Conservation (phyloP, 2,113 vertebrate genomes). For the Psilopogon haemacephalus region DNA sequence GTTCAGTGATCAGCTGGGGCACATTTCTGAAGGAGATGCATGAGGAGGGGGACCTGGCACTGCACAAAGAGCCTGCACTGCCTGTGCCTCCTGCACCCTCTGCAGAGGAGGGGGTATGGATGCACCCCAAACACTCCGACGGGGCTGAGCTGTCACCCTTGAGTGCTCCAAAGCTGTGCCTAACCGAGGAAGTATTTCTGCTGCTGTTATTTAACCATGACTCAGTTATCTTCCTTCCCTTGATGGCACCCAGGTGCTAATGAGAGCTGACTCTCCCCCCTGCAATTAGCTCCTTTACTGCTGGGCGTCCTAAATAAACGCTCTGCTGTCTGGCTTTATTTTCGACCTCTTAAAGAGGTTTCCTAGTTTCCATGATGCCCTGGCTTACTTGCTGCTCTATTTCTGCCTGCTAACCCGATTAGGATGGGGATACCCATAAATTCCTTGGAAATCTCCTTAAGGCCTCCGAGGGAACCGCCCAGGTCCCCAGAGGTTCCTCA, state of each 20-base stretch:
- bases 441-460: background rate
- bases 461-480: background rate
- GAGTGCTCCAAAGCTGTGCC: background rate
- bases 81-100: accelerated
- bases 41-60: accelerated
- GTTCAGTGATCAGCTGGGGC: background rate
- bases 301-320: background rate
- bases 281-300: constrained; percentile 20
- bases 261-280: constrained; percentile 44
- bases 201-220: constrained; percentile 26
- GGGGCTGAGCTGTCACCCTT: background rate
- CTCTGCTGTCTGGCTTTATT: constrained; percentile 41
- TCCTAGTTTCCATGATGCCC: constrained; percentile 30
- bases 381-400: constrained; percentile 5
- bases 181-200: background rate
- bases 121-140: accelerated
- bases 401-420: constrained; percentile 16
- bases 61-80: accelerated
- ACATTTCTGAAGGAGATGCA: background rate
- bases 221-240: constrained; percentile 33
- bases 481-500: background rate
- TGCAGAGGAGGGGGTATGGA: background rate
- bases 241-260: background rate
- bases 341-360: constrained; percentile 49
- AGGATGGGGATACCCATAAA: background rate